Evolutionary conservation across 2,113 vertebrate genomes (phyloP).

Genomic region (Suncus etruscus): DNA sequence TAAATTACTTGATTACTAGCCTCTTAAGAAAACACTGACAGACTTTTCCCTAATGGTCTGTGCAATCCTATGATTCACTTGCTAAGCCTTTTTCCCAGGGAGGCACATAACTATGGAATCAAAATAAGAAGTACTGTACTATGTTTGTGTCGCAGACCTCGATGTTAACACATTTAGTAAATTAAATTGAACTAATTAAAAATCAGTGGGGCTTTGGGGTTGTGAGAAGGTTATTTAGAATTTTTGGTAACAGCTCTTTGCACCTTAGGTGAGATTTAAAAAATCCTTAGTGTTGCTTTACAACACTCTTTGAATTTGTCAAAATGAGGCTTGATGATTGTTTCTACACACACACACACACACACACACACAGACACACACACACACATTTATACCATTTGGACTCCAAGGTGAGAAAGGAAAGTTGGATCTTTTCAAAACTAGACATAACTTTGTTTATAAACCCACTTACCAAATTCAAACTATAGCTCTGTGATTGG

Average conservation of each 20-base stretch:
- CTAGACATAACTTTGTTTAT: slow-evolving; percentile 25
- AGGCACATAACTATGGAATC: slow-evolving; percentile 28
- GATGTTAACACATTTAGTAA: slow-evolving; percentile 64
- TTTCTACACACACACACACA: neutral
- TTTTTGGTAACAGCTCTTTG: slow-evolving; percentile 51
- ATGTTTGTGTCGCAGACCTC: slow-evolving; percentile 45
- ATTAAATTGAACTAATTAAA: slow-evolving; percentile 59
- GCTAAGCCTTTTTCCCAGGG: slow-evolving; percentile 29
- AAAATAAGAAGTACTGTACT: slow-evolving; percentile 57
- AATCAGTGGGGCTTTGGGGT: slow-evolving; percentile 27
- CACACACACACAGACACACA: neutral
- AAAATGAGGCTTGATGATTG: slow-evolving; percentile 41
- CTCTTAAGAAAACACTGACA: slow-evolving; percentile 54
- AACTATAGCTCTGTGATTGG: neutral
- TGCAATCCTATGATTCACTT: slow-evolving; percentile 42
- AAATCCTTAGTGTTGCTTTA: slow-evolving; percentile 49
- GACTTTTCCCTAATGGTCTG: slow-evolving; percentile 45
- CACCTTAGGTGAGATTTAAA: slow-evolving; percentile 59
- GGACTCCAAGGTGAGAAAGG: neutral
- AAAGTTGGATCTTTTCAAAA: neutral
- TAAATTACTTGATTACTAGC: slow-evolving; percentile 52
- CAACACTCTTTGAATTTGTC: slow-evolving; percentile 54
- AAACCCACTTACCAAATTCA: neutral
- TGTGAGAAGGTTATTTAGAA: slow-evolving; percentile 60
- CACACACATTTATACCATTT: neutral